Percentiles rank a stretch among this genome's conserved stretches.
Conservation (phyloP, 2,113 vertebrate genomes). For the Notothenia rossii region DNA sequence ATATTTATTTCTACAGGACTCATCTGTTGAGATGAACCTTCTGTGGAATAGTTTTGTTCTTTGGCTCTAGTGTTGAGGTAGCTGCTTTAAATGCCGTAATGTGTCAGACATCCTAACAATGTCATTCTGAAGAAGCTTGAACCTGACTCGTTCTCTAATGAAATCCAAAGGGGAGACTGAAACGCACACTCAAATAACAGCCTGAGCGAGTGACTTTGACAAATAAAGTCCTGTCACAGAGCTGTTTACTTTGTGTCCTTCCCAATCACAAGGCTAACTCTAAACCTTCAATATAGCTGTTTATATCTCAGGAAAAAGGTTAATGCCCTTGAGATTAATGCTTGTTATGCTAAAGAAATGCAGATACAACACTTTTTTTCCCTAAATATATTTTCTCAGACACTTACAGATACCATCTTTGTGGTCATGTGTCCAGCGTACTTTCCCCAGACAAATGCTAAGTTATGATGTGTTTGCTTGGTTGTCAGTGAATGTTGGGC, state of each 20-base stretch:
- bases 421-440: neutral
- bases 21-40: no score
- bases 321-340: neutral
- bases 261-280: neutral
- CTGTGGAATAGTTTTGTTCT: neutral
- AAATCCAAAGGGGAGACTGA: conserved; percentile 13
- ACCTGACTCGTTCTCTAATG: neutral
- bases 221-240: neutral
- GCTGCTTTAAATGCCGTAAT: neutral
- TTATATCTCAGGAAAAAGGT: neutral
- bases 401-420: neutral
- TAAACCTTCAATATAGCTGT: neutral
- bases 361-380: no score
- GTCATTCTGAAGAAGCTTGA: neutral
- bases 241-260: neutral
- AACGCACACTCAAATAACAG: neutral
- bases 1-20: neutral
- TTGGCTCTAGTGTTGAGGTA: neutral
- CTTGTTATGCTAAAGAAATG: no score
- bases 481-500: neutral
- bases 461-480: neutral
- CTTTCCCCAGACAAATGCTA: neutral
- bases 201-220: neutral
- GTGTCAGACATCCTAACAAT: neutral
- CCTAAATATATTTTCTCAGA: no score